Base-by-base conservation (phyloP, 2,113 vertebrate species). In the Neolamprologus ventralis region DNA sequence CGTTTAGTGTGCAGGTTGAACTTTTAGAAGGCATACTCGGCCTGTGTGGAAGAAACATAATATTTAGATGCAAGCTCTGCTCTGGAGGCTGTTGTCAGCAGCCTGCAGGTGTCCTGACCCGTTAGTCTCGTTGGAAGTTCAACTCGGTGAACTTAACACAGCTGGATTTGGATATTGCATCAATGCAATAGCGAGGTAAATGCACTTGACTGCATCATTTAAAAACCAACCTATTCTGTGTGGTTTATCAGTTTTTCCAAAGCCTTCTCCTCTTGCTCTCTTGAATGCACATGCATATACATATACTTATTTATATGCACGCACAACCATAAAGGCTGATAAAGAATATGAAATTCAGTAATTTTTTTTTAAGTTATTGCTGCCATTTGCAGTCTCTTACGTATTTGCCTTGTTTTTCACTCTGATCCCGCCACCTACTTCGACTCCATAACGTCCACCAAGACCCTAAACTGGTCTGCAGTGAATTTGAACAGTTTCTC, bases 221-320 rank as follows among this genome's bases (percentile, higher is more conserved):
- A 1, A 91, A 86, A 91, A 86, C 84, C 17, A 31, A 83, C 68
- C 60, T 83, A 21, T 82, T 90, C 83, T 87, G 14, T 91, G 89
- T 89, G 49, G 78, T 88, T 87, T 33, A 63, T 86, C 7, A 60
- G 37, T 85, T 87, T 89, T 84, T 82, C 80, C 80, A 85, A 85
- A 83, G 87, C 89, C 89, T 92, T 94, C 63, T 90, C 82, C 83
- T 85, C 79, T 71, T 47, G 55, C 55, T 87, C 51, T 89, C 83
- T 84, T 42, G 58, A 90, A 92, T 58, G 91, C 91, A 92, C 92
- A 94, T 83, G 86, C 89, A 88, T 89, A 92, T 87, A 88, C 75
- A 84, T 87, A 91, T 88, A 47, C 83, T 84, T 95, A 91, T 95
- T 93, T 91, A 92, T 90, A 88, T 92, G 90, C 92, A 93, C 89